Percentiles rank a stretch among this genome's conserved stretches.
These are phyloP conservation scores for Myotis myotis DNA, from an alignment of 2,797 vertebrate species.

Conservation along the genomic window DNA sequence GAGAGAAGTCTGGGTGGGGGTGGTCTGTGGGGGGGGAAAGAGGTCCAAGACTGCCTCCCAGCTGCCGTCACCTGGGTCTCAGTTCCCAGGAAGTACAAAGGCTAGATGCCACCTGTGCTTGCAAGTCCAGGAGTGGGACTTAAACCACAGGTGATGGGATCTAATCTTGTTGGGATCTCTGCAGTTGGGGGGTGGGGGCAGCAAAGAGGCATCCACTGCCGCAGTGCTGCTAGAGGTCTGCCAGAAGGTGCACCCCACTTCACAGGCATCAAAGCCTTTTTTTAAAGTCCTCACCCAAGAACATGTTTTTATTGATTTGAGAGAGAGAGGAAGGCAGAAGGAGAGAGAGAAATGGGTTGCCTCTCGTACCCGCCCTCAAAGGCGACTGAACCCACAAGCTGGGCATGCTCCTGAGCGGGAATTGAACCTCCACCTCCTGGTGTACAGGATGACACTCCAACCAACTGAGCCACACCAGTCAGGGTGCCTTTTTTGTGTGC, in stretches of 20 bases:
- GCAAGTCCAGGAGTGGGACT: background rate
- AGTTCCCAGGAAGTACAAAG: background rate
- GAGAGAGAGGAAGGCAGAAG: background rate
- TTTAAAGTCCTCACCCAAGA: background rate
- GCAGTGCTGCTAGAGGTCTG: too few species aligned
- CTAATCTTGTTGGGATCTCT: background rate
- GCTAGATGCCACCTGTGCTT: background rate
- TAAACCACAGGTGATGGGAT: background rate
- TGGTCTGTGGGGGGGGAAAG: background rate
- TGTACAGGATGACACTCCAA: background rate
- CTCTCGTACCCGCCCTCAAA: background rate
- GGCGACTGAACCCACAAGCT: background rate
- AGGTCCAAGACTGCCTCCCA: background rate
- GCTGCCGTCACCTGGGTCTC: background rate
- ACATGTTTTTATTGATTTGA: background rate
- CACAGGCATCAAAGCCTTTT: background rate
- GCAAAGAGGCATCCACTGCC: background rate
- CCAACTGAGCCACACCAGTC: background rate
- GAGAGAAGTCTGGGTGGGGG: background rate
- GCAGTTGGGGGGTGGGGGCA: background rate
- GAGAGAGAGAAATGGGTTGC: background rate
- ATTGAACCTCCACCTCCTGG: background rate
- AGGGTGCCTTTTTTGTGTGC: background rate
- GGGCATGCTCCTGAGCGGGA: background rate
- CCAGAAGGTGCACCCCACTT: background rate